Conservation (phyloP, 2,113 vertebrate species). For the Sturnira hondurensis region DNA sequence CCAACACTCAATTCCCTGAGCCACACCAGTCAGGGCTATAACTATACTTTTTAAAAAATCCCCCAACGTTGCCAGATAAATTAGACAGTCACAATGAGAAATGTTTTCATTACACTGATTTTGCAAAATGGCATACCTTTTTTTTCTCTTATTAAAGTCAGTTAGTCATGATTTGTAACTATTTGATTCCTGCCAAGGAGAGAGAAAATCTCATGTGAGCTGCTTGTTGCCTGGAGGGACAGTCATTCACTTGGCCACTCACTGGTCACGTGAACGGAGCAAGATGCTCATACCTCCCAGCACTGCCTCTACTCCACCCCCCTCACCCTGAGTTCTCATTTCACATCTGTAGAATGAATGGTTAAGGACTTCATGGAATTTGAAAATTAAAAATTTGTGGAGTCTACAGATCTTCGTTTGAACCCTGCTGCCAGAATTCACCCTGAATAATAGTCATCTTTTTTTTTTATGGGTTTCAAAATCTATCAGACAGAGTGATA, state of each 20-base stretch:
- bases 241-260: neutral
- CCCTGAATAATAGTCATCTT: neutral
- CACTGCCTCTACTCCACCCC: neutral
- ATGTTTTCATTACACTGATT: neutral
- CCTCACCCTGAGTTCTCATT: no score
- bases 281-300: neutral
- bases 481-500: neutral
- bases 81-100: neutral
- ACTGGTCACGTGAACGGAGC: neutral
- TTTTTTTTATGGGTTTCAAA: neutral
- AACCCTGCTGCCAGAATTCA: neutral
- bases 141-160: neutral
- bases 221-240: neutral
- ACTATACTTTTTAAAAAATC: neutral
- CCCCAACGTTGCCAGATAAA: neutral
- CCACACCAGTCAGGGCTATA: neutral
- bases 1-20: no score
- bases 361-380: neutral
- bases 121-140: neutral
- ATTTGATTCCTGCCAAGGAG: neutral
- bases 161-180: neutral
- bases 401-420: neutral
- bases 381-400: neutral
- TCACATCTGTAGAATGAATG: neutral
- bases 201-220: neutral